These are phyloP conservation scores for Cassiopea xamachana DNA, from an alignment of 30 jellyfish, hydroid and myxozoan genomes.

Conservation along the genomic window DNA sequence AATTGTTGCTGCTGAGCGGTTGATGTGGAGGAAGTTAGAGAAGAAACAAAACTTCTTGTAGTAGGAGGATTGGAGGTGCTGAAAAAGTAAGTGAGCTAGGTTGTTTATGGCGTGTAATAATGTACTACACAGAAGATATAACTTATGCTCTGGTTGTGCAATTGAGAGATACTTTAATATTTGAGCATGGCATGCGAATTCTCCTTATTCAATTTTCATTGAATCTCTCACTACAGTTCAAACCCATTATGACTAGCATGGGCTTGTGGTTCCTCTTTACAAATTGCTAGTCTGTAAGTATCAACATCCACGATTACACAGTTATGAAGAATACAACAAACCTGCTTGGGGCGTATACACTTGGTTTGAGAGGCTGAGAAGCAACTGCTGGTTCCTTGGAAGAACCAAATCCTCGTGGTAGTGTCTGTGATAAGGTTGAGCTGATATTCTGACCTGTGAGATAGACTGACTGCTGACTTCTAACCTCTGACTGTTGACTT, in stretches of 20 bases:
- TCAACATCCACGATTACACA: too few species aligned
- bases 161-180: too few species aligned
- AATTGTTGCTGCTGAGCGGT: neutral
- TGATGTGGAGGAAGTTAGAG: conserved; percentile 3
- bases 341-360: conserved; percentile 43
- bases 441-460: conserved; percentile 45
- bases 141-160: too few species aligned
- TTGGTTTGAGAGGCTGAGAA: conserved; percentile 3
- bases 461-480: conserved; percentile 18
- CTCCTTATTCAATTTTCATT: too few species aligned
- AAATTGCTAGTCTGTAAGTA: too few species aligned
- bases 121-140: too few species aligned
- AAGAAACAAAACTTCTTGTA: conserved; percentile 4
- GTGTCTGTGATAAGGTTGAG: conserved; percentile 24
- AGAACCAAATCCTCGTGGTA: conserved; percentile 50
- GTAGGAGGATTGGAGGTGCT: conserved; percentile 7
- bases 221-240: too few species aligned
- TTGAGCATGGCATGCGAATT: too few species aligned
- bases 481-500: too few species aligned
- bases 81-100: neutral
- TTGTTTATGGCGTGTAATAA: too few species aligned
- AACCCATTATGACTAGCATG: too few species aligned
- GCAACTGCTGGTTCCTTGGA: conserved; percentile 5
- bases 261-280: too few species aligned
- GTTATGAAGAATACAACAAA: neutral